Base-by-base conservation (phyloP, 2,888 invertebrate genomes). In the Pemphredon lugubris region DNA sequence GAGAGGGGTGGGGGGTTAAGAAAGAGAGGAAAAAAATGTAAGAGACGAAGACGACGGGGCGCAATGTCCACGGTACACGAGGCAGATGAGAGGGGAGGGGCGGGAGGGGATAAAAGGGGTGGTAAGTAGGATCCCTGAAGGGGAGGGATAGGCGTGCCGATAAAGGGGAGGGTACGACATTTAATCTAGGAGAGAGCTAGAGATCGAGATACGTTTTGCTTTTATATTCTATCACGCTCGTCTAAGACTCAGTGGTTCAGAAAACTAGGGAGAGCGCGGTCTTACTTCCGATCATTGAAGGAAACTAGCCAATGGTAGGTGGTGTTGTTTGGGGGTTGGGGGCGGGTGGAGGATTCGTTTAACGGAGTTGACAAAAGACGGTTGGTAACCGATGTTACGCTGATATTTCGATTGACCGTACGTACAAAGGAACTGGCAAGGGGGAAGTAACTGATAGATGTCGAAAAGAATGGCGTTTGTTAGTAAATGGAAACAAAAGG, bases 181-280 rank as follows among this genome's bases (percentile, higher is more conserved):
- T 87, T 87, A 87, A 87, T 87, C 85, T 85, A 84, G 81, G 77
- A 84, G 80, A 87, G 79, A 87, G 87, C 85, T 80, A 71, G 59
- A 74, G 75, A 73, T 75, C 67, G 66, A 69, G 74, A 76, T 79
- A 85, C 82, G 75, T 84, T 83, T 86, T 84, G 79, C 83, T 84
- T 84, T 84, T 84, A 84, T 83, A 84, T 83, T 84, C 82, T 83
- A 80, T 84, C 82, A 80, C 76, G 76, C 71, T 79, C 72, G 77
- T 82, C 83, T 76, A 60, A 66, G 71, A 66, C 42, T 53, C 72
- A 70, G 58, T 68, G 70, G 70, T 76, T 63, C 73, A 69, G 73
- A 70, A 78, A 81, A 77, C 73, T 74, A 75, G 67, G 66, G 73
- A 18, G 21, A 37, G 23, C 34, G 37, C 37, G 16, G 34, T 58